Base-by-base conservation (phyloP, 2,797 vertebrate species). In the Acanthornis magna region DNA sequence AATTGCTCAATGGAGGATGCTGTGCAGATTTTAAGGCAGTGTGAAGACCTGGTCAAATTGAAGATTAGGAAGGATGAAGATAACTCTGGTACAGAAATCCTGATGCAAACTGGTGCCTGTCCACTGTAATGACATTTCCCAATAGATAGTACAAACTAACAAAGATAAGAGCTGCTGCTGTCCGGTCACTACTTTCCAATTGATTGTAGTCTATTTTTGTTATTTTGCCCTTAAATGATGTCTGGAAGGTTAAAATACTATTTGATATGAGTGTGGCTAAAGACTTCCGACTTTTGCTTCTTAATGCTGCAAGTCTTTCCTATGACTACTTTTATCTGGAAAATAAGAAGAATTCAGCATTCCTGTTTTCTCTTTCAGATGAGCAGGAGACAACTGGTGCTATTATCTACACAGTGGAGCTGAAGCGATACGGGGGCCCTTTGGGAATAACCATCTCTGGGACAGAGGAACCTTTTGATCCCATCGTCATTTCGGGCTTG, bases 41-140 rank as follows among this genome's bases (percentile, higher is more conserved):
- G 99, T 15, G 99, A 99, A 96, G 99, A 99, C 74, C 98, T 99
- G 94, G 99, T 99, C 91, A 99, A 99, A 96, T 98, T 99, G 61
- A 99, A 99, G 98, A 98, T 99, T 91, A 98, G 99, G 70, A 99
- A 99, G 92, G 99, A 99, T 23, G 99, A 99, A 92, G 99, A 99
- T 98, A 99, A 99, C 97, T 99, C 99, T 10, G 99, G 99, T 99
- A 97, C n/a, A 85, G 93, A 95, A 97, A 86, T 70, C 68, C 70
- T 89, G 67, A 91, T 94, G 89, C 84, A 91, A 93, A 93, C 86
- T 90, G 63, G 74, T 95, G 61, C 85, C 70, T 76, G 78, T 82
- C 72, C 79, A 75, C 84, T 90, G 89, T 96, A 95, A 95, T 94
- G 82, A 92, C 85, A 88, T 96, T 93, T 95, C 89, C 65, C 63